Conservation (phyloP, 2,888 invertebrate species). For the Caenorhabditis sp. region DNA sequence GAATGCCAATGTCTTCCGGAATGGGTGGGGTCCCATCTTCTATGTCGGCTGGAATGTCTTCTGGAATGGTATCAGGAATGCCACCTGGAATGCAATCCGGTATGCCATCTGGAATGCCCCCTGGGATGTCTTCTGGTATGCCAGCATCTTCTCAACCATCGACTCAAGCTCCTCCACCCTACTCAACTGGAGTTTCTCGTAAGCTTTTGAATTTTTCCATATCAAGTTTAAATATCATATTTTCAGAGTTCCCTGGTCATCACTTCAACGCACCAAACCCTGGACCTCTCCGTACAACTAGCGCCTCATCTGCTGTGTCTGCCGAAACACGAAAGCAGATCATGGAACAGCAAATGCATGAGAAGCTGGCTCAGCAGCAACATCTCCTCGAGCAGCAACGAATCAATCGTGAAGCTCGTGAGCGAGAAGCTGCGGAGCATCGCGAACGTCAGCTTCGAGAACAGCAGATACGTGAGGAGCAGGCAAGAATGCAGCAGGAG, state of each 20-base stretch:
- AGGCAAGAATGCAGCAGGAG: background rate
- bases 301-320: background rate
- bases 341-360: conserved; percentile 45
- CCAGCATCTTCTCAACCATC: background rate
- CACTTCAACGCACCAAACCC: conserved; percentile 28
- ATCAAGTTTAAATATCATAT: background rate
- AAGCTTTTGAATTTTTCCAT: conserved; percentile 7
- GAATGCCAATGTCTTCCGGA: background rate
- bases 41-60: background rate
- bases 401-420: conserved; percentile 90
- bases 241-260: conserved; percentile 31
- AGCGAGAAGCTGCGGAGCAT: conserved; percentile 89
- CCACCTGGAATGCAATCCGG: background rate
- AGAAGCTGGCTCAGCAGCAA: conserved; percentile 39
- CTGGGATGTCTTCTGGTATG: background rate
- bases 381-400: conserved; percentile 21
- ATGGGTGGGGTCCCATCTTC: no score
- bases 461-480: conserved; percentile 88
- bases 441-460: conserved; percentile 89
- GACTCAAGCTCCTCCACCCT: conserved; percentile 29
- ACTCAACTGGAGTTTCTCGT: background rate
- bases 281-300: conserved; percentile 5
- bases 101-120: background rate
- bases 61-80: conserved; percentile 5
- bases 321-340: conserved; percentile 21